Evolutionary conservation across 2,888 invertebrate genomes (phyloP).

Genomic region (Caenorhabditis japonica): DNA sequence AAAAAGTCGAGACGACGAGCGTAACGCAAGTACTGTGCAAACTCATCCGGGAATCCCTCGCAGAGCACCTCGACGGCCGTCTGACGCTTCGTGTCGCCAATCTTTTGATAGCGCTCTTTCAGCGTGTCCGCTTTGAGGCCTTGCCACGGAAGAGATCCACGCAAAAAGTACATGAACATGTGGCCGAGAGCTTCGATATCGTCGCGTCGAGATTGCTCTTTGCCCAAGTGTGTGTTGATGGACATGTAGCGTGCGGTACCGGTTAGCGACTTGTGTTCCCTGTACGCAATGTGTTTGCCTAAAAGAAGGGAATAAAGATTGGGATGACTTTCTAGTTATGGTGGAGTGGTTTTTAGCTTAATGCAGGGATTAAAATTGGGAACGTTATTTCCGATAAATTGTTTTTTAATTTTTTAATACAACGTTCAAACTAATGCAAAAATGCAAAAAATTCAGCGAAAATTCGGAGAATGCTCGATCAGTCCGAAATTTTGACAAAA

Average conservation of each 20-base stretch:
- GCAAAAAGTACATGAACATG: slow-evolving; percentile 99
- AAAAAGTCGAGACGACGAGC: slow-evolving; percentile 97
- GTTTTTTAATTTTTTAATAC: no score
- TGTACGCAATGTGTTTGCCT: slow-evolving; percentile 99
- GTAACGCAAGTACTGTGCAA: slow-evolving; percentile 97
- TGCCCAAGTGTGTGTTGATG: slow-evolving; percentile 99
- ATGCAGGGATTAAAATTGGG: no score
- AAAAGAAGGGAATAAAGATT: no score
- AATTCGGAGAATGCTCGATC: no score
- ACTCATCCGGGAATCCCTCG: slow-evolving; percentile 88
- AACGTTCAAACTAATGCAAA: no score
- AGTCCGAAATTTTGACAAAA: no score
- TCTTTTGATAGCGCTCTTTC: slow-evolving; percentile 91
- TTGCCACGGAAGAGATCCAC: slow-evolving; percentile 99
- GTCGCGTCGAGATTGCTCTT: slow-evolving; percentile 89
- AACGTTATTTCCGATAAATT: no score
- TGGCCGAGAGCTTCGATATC: slow-evolving; percentile 92
- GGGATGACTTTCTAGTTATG: no score
- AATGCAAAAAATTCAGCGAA: no score
- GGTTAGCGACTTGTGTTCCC: slow-evolving; percentile 99
- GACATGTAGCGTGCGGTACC: slow-evolving; percentile 99
- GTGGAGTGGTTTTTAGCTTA: no score
- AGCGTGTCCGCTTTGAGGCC: slow-evolving; percentile 84
- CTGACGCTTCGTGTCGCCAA: slow-evolving; percentile 98
- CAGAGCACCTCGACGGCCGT: slow-evolving; percentile 94